A percentile compares a stretch with the other conserved stretches of the same genome.
Conservation (phyloP, 2,797 vertebrate genomes). For the Cephalopachus bancanus region DNA sequence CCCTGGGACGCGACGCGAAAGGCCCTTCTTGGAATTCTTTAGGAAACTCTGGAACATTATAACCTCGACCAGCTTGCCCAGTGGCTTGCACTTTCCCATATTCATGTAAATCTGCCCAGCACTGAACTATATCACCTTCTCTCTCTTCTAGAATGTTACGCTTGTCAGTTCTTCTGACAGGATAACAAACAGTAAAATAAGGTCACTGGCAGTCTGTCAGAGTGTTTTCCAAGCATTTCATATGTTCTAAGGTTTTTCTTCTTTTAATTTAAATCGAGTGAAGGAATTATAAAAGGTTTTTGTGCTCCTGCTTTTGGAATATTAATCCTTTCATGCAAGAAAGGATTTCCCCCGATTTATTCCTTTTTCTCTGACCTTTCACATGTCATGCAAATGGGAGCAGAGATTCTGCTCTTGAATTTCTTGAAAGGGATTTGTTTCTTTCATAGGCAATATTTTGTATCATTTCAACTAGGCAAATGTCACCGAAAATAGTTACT, state of each 20-base stretch:
- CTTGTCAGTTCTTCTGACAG: conserved; percentile 86
- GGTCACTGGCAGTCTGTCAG: conserved; percentile 83
- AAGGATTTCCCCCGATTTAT: conserved; percentile 65
- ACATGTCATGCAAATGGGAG: conserved; percentile 72
- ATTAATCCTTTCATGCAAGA: conserved; percentile 77
- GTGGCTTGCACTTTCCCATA: conserved; percentile 80
- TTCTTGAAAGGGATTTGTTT: conserved; percentile 77
- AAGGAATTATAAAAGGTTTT: conserved; percentile 84
- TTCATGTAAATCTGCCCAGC: conserved; percentile 83
- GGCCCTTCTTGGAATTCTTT: conserved; percentile 70
- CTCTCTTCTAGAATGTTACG: conserved; percentile 83
- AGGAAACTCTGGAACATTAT: conserved; percentile 79
- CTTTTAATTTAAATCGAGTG: conserved; percentile 81
- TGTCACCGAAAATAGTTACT: conserved; percentile 80
- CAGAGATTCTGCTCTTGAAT: conserved; percentile 54
- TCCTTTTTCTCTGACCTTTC: conserved; percentile 80
- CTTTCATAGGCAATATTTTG: conserved; percentile 74
- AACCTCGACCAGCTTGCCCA: conserved; percentile 79
- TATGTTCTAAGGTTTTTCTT: conserved; percentile 74
- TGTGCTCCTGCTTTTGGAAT: conserved; percentile 78
- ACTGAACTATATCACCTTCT: conserved; percentile 85
- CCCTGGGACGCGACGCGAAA: conserved; percentile 33
- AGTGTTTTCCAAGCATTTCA: conserved; percentile 78
- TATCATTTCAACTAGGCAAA: conserved; percentile 71
- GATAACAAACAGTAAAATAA: conserved; percentile 84